phyloP scores from a whole-genome alignment of 1,140 invertebrate species.

The Drosophila erecta region DNA sequence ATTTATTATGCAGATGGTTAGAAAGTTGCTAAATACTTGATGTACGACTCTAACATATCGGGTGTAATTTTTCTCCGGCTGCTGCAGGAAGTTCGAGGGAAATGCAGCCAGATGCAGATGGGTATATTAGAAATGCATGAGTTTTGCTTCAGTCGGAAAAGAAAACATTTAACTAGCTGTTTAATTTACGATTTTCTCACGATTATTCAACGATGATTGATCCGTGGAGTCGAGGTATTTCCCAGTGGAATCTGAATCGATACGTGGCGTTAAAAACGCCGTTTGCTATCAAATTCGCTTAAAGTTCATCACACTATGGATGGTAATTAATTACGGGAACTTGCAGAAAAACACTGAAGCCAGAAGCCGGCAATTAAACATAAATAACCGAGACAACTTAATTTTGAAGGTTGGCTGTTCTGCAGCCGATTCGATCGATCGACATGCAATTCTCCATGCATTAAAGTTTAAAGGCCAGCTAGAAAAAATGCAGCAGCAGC shows the following conservation, averaged over 20 bases:
- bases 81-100: slow-evolving; percentile 17
- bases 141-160: slow-evolving; percentile 11
- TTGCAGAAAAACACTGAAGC: slow-evolving; percentile 31
- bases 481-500: slow-evolving; percentile 20
- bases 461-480: slow-evolving; percentile 76
- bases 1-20: slow-evolving; percentile 79
- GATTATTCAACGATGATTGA: slow-evolving; percentile 30
- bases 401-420: slow-evolving; percentile 73
- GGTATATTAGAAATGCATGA: slow-evolving; percentile 37
- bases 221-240: neutral
- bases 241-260: slow-evolving; percentile 14
- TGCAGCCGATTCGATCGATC: slow-evolving; percentile 45
- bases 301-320: slow-evolving; percentile 74
- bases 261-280: slow-evolving; percentile 28
- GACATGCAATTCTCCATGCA: slow-evolving; percentile 74
- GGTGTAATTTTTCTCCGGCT: slow-evolving; percentile 55
- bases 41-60: slow-evolving; percentile 75
- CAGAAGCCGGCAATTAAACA: slow-evolving; percentile 60
- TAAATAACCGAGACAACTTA: slow-evolving; percentile 72
- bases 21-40: slow-evolving; percentile 79
- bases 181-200: slow-evolving; percentile 39
- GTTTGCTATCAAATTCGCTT: slow-evolving; percentile 54
- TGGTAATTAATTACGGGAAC: slow-evolving; percentile 64
- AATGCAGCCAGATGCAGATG: slow-evolving; percentile 20
- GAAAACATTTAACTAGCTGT: slow-evolving; percentile 12